Evolutionary conservation across 2,888 invertebrate species (phyloP), one percentile per base, ranked within the genome.

Genomic region (Melanophora roralis): DNA sequence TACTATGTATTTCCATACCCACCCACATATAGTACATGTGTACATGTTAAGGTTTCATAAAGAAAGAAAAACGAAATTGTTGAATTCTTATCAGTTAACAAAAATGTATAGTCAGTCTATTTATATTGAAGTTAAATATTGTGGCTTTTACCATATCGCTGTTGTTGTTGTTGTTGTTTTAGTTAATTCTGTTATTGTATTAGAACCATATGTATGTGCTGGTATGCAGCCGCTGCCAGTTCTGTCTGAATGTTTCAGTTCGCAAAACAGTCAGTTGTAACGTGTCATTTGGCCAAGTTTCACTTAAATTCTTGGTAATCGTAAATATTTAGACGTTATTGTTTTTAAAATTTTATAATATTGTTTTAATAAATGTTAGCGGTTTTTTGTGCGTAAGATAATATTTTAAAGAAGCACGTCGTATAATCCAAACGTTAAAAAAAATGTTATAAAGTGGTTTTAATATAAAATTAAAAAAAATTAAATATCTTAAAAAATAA

Each of bases 231-330:
- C 27, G 27, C 27, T 27, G 71, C n/a, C n/a, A n/a, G 78, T 67
- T 72, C 34, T 62, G 19, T 62, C 38, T 27, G 6, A 49, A 40
- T 72, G 68, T 62, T 71, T 68, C 40, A 68, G 45, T 77, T 77
- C 23, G 80, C 80, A 68, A 80, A 27, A 76, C 76, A 80, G 4
- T 76, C 76, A 80, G 80, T 80, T 76, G 72, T 80, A 80, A 80
- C 80, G 80, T 80, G 80, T 76, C 80, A 76, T 68, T 80, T 76
- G 80, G 57, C 76, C 40, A 73, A 80, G 72, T 76, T 80, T 76
- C 67, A 80, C 76, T 76, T 38, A 27, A 76, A 36, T 72, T 72
- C 45, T 72, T 62, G 53, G 14, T 38, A 53, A 2, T 6, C 27
- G 6, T 27, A 27, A 27, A 9, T n/a, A 27, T 8, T 1, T 9